Percentiles rank a stretch among this genome's conserved stretches.
These are phyloP conservation scores for Forbesichthys papilliferus DNA, from an alignment of 2,113 vertebrate genomes.

Conservation along the genomic window DNA sequence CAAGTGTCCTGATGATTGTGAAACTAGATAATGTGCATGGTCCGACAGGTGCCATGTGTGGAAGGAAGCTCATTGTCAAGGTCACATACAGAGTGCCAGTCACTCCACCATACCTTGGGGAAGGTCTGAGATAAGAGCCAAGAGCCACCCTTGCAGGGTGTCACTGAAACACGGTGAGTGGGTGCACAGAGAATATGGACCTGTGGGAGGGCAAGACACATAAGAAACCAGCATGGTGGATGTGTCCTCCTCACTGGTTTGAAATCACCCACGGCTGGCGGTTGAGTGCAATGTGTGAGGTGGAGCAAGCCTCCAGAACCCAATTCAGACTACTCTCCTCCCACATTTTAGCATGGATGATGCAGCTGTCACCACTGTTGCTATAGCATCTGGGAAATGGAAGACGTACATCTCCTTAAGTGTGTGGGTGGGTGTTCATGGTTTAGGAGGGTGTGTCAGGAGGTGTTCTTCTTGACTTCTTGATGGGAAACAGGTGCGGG, in stretches of 20 bases:
- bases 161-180: constrained; percentile 36
- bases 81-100: constrained; percentile 19
- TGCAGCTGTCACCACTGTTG: too few relatives aligned
- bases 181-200: background rate
- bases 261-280: constrained; percentile 5
- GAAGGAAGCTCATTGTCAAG: constrained; percentile 27
- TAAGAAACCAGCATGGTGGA: background rate
- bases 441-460: too few relatives aligned
- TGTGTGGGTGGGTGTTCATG: too few relatives aligned
- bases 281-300: constrained; percentile 7
- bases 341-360: background rate
- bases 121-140: constrained; percentile 66
- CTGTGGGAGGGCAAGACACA: background rate
- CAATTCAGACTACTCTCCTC: constrained; percentile 9
- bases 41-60: background rate
- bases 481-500: too few relatives aligned
- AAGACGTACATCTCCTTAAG: too few relatives aligned
- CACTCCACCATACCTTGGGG: constrained; percentile 24
- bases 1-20: background rate
- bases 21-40: background rate
- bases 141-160: constrained; percentile 57
- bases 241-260: constrained; percentile 8
- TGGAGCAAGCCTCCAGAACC: constrained; percentile 5
- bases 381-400: too few relatives aligned
- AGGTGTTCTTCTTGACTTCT: too few relatives aligned